A percentile compares a stretch with the other conserved stretches of the same genome.
Evolutionary conservation across 2,797 vertebrate genomes (phyloP).

Genomic region (Synaphobranchus kaupii): DNA sequence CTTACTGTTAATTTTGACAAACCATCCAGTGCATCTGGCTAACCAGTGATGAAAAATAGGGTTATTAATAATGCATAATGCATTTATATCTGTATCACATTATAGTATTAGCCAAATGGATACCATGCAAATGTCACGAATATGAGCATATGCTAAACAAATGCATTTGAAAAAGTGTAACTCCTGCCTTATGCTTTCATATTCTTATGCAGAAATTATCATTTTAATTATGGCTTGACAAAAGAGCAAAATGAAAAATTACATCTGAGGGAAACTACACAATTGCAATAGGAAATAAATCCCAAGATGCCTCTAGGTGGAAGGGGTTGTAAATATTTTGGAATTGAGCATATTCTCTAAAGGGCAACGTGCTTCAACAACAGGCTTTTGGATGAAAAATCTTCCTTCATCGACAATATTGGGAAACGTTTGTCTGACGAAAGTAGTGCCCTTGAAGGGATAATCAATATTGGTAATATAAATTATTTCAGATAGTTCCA

Average conservation of each 20-base stretch:
- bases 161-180: neutral
- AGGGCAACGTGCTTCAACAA: conserved; percentile 31
- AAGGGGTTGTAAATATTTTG: conserved; percentile 45
- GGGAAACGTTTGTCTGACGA: conserved; percentile 44
- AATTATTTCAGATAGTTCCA: conserved; percentile 49
- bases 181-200: neutral
- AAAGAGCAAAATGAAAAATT: neutral
- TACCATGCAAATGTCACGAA: neutral
- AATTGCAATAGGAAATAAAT: neutral
- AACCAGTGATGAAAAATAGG: neutral
- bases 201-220: neutral
- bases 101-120: neutral
- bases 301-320: conserved; percentile 8
- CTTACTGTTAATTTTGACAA: neutral
- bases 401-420: conserved; percentile 51
- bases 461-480: conserved; percentile 54
- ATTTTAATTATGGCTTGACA: neutral
- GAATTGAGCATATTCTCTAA: conserved; percentile 38
- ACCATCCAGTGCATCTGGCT: neutral
- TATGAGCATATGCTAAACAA: neutral
- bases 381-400: conserved; percentile 38
- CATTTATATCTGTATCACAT: neutral
- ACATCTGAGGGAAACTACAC: neutral
- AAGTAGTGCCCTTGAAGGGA: conserved; percentile 41
- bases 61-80: neutral